phyloP scores from a whole-genome alignment of 1,140 invertebrate genomes.

The Drosophila carrolli region DNA sequence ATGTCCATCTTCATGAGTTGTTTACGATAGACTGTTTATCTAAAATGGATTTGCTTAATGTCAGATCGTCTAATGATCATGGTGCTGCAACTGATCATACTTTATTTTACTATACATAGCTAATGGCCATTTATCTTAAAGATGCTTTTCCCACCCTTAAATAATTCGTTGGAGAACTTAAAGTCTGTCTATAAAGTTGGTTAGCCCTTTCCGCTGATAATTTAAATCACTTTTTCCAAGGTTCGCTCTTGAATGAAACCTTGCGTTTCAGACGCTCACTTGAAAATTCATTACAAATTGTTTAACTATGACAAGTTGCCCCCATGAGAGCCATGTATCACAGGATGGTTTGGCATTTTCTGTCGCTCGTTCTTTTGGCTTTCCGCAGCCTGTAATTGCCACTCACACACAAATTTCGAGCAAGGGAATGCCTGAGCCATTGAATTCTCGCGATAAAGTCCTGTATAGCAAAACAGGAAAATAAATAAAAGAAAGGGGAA shows the following conservation, averaged over 20 bases:
- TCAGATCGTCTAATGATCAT: constrained; percentile 20
- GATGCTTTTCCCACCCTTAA: neutral
- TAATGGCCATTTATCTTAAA: too few species aligned
- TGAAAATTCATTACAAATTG: constrained; percentile 61
- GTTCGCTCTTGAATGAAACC: neutral
- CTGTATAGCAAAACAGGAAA: constrained; percentile 8
- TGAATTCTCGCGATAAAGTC: constrained; percentile 52
- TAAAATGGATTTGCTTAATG: constrained; percentile 12
- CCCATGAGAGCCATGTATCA: constrained; percentile 36
- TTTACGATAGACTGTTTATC: constrained; percentile 52
- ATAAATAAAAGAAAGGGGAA: neutral
- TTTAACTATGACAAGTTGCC: constrained; percentile 53
- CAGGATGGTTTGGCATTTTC: constrained; percentile 9
- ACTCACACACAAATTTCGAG: constrained; percentile 24
- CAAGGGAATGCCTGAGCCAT: constrained; percentile 29
- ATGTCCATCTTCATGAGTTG: constrained; percentile 35
- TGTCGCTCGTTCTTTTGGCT: neutral
- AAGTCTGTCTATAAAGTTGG: too few species aligned
- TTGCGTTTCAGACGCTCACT: constrained; percentile 14
- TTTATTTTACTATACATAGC: neutral
- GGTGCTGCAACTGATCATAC: neutral
- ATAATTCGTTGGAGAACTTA: too few species aligned
- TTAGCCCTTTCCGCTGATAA: too few species aligned
- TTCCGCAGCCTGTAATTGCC: constrained; percentile 13
- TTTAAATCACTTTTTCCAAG: too few species aligned